Evolutionary conservation across 2,888 invertebrate genomes (phyloP), one percentile per base, ranked within the genome.

Genomic region (Strigamia transsilvanica): DNA sequence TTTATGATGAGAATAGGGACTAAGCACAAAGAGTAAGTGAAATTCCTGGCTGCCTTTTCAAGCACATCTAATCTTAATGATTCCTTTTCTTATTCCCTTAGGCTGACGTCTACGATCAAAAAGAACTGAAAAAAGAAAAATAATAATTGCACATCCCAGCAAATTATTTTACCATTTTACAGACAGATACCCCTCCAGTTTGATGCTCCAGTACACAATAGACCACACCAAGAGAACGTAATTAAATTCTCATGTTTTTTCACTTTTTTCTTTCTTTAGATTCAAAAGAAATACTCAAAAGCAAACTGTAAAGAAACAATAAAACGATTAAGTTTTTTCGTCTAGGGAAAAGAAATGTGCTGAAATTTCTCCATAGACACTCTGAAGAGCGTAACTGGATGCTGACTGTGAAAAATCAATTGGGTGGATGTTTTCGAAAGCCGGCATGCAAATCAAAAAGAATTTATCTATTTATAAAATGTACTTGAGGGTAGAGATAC

Each of bases 101-200:
- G 10, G 51, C 51, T 12, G 51, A 51, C 51, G 51, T 51, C 13
- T 51, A 51, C n/a, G 51, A 3, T 51, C 51, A n/a, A 51, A 51
- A 51, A 34, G 7, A 12, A n/a, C 51, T 51, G 4, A n/a, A 13
- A 51, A 51, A n/a, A 9, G 10, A 51, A 51, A 51, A 51, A 51
- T 6, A 51, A 51, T 51, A 51, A 51, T 51, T 51, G 51, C 51
- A 51, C n/a, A n/a, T 51, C 51, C n/a, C 10, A 12, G 51, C 51
- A 51, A 51, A 51, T 51, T 51, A 51, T 51, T 51, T 51, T 51
- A n/a, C 51, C 51, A 51, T 51, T 51, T 51, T 51, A 51, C 15
- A 6, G 13, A 51, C 51, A 51, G 15, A 51, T n/a, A 51, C 51
- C n/a, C 15, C 51, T 51, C 10, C 13, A 51, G 51, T 51, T 51